phyloP scores from a whole-genome alignment of 2,797 vertebrate species.

The Meriones psammophilus region DNA sequence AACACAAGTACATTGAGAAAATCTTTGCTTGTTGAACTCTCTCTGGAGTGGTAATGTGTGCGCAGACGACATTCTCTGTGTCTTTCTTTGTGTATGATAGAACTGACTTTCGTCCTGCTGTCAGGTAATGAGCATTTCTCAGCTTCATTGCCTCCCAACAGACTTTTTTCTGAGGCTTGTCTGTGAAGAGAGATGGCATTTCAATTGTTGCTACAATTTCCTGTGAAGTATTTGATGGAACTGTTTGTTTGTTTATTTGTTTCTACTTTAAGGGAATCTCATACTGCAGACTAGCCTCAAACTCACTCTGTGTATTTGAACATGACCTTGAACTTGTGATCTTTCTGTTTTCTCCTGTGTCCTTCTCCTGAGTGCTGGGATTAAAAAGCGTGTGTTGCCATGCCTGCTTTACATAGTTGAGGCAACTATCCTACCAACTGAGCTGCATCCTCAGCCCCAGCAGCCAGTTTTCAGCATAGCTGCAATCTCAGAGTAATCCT shows the following conservation, averaged over 20 bases:
- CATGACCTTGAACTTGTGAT: neutral
- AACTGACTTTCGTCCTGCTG: neutral
- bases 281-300: neutral
- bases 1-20: conserved; percentile 58
- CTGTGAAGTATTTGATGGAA: neutral
- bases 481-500: neutral
- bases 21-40: conserved; percentile 13
- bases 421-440: neutral
- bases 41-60: conserved; percentile 25
- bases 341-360: neutral
- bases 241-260: neutral
- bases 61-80: neutral
- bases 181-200: neutral
- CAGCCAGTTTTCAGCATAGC: neutral
- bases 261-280: neutral
- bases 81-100: conserved; percentile 8
- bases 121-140: conserved; percentile 25
- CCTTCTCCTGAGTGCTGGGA: neutral
- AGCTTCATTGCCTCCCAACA: conserved; percentile 11
- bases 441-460: no score
- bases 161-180: neutral
- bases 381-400: neutral
- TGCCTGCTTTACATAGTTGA: neutral
- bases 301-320: neutral
- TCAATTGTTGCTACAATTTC: neutral